Evolutionary conservation across 2,113 vertebrate genomes (phyloP), one percentile per base, ranked within the genome.

Genomic region (Hippocampus zosterae): DNA sequence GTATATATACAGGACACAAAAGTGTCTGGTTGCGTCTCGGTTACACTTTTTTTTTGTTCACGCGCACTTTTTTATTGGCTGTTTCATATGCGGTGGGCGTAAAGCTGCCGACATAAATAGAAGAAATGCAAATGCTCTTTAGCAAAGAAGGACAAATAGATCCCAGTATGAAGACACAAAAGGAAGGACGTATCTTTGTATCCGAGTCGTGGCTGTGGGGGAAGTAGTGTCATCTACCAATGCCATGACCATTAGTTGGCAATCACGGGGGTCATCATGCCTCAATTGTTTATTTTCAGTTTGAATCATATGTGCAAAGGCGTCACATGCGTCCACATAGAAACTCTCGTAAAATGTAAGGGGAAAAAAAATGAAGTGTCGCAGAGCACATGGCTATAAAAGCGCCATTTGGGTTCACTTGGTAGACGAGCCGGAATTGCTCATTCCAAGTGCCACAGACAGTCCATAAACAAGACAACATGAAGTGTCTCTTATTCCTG

Each of bases 181-280:
- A 40, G 5, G 52, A 11, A 27, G 5, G 68, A 27, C 25, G 44
- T 40, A 61, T 8, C 2, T 66, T 6, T 44, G 8, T 33, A 18
- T 60, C 18, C 59, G 21, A 3, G 3, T 6, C 42, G 5, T 46
- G 57, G 64, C 69, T 16, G 75, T 48, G 25, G 67, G 65, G 74
- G 74, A 65, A 66, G 33, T 37, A 37, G 6, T 37, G 33, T 72
- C 52, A 55, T 56, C 18, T 10, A 60, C 16, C n/a, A 41, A 64
- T 37, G 67, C 44, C 46, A 65, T 41, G 12, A 71, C 13, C 69
- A 72, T 77, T 60, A 50, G 56, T 10, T 81, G 74, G 70, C 40
- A 68, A 41, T 69, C 25, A 68, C 19, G 48, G 12, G n/a, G 33
- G 3, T 13, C 46, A 18, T 48, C 18, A 55, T 65, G 46, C 67